Evolutionary conservation across 2,888 invertebrate genomes (phyloP), one percentile per base, ranked within the genome.

Genomic region (Podotricha telesiphe): DNA sequence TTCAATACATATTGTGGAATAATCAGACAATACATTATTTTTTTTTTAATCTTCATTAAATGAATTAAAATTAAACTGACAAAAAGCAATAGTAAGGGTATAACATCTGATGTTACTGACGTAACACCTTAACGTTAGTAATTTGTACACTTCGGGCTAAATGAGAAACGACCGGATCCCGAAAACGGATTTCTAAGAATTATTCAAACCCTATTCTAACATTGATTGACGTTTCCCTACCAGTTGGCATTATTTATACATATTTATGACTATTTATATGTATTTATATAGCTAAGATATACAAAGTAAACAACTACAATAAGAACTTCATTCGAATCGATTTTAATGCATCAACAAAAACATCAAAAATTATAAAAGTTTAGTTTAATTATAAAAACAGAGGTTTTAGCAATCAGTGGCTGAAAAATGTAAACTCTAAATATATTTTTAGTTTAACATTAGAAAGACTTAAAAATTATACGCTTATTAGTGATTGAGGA

Each of bases 181-280:
- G 62, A 68, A 67, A 70, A 68, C 68, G 66, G 71, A 68, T 71
- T 69, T 68, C 71, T 66, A 48, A 68, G 71, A 68, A 71, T 71
- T 71, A 71, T 71, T 71, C 68, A 71, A 68, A 68, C 65, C 68
- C 71, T 63, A 71, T 68, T 71, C 68, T 63, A 71, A 58, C 66
- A 69, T 71, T 69, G 71, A 71, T 63, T 65, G 65, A 45, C 51
- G 51, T 65, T 71, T 65, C 68, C 22, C 55, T 28, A 50, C 19
- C 48, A 19, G 62, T 37, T 15, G 13, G 37, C 62, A 20, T 62
- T 62, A 62, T 62, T 50, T 48, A 50, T 50, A 50, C 28, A 34
- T 28, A 45, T 17, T 17, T 45, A 34, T 47, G 45, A 34, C 2
- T n/a, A 7, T 28, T 51, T 48, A 17, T 47, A 17, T 7, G 28